These are phyloP conservation scores for Petrocephalus sullivani DNA, from an alignment of 2,797 vertebrate species.

Conservation along the genomic window DNA sequence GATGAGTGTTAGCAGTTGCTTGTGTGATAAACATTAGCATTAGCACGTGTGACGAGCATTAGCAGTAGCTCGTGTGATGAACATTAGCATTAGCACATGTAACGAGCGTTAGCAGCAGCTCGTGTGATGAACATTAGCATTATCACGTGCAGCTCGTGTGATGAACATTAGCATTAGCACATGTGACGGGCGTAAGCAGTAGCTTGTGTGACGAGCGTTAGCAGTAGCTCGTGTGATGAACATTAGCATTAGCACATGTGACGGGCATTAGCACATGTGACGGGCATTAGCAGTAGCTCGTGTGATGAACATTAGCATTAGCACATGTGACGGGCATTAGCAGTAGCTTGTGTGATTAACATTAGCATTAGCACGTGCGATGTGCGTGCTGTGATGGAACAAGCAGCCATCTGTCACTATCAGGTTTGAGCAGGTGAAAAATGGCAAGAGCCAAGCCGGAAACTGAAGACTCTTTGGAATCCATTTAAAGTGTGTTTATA, in stretches of 20 bases:
- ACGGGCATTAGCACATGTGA: too few relatives aligned
- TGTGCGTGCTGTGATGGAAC: not conserved
- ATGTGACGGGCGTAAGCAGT: not conserved
- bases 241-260: not conserved
- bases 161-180: not conserved
- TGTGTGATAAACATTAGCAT: too few relatives aligned
- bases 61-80: too few relatives aligned
- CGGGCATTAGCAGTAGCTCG: too few relatives aligned
- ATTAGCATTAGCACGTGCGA: not conserved
- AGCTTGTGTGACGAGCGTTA: not conserved
- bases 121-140: too few relatives aligned
- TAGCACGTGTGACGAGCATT: too few relatives aligned
- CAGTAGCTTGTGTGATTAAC: not conserved
- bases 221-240: not conserved
- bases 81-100: too few relatives aligned
- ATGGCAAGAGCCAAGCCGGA: not conserved
- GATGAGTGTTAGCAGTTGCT: too few relatives aligned
- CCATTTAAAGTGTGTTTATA: too few relatives aligned
- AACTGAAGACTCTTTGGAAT: too few relatives aligned
- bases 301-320: not conserved
- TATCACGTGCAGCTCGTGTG: too few relatives aligned
- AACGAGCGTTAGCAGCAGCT: too few relatives aligned
- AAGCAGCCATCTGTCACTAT: not conserved
- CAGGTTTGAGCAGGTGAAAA: not conserved
- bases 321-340: not conserved